Base-by-base conservation (phyloP, 2,888 invertebrate species). In the Chouioia cunea region DNA sequence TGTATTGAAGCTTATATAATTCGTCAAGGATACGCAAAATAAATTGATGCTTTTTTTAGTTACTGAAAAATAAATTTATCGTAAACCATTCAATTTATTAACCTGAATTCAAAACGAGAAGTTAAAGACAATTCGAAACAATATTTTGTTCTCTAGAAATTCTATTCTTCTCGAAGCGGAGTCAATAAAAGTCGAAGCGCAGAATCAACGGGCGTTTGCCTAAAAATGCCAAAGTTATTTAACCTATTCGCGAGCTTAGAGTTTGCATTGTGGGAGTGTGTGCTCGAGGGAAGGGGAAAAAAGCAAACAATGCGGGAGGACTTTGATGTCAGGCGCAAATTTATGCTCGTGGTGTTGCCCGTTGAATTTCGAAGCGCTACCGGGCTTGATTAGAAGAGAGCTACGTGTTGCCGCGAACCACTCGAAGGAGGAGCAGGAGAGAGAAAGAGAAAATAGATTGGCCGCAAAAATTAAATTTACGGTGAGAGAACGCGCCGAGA, bases 261-360 rank as follows among this genome's bases (percentile, higher is more conserved):
- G 36, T 36, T 36, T 6, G 36, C 12, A 36, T 36, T 36, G 36
- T 36, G 36, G 3, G 27, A 27, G 6, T 6, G 36, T 36, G 12
- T 6, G 36, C 6, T 10, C 1, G 6, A 36, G 6, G n/a, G 54
- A 36, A 2, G 16, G n/a, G 16, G 20, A 27, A 65, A 52, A 36
- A 67, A 67, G 60, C 67, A 67, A 67, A 67, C 67, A 67, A 54
- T 60, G 43, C 53, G 60, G 66, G 27, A 36, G 67, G 67, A 67
- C 52, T 47, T 54, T 16, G 58, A 46, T 53, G 69, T 36, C 63
- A 8, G 43, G 54, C 56, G 43, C 14, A 58, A 58, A 67, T 67
- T 67, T 67, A 67, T 53, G 27, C 52, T 1, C 44, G 44, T 43
- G 0, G 47, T 14, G 18, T 22, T 15, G 20, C 58, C 2, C 47